Conservation (phyloP, 2,797 vertebrate genomes). For the Todus mexicanus region DNA sequence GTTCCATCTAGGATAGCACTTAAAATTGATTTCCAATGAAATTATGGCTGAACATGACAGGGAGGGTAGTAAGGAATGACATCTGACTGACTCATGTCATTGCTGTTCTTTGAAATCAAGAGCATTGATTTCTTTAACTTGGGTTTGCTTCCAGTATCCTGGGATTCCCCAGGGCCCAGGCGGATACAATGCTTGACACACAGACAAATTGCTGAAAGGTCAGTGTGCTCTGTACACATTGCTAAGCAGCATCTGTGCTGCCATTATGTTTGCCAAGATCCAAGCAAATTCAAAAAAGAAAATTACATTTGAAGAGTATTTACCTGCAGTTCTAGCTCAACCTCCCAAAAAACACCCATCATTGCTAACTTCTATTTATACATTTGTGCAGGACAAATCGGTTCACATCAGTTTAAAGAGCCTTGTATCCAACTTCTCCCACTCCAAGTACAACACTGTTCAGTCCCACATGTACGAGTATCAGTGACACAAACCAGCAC, state of each 20-base stretch:
- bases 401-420: background rate
- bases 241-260: background rate
- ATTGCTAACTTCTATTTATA: background rate
- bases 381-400: background rate
- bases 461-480: background rate
- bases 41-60: background rate
- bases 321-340: background rate
- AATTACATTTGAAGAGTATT: background rate
- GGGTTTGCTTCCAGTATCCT: slow-evolving; percentile 71
- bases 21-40: slow-evolving; percentile 41
- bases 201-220: slow-evolving; percentile 85
- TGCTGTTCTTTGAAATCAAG: slow-evolving; percentile 13
- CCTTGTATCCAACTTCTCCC: background rate
- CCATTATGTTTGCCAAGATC: background rate
- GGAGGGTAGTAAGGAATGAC: background rate
- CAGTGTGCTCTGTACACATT: background rate
- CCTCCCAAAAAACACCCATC: background rate
- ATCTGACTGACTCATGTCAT: background rate
- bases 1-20: background rate
- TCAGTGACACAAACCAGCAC: background rate
- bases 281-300: background rate
- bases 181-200: slow-evolving; percentile 77
- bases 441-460: background rate
- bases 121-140: slow-evolving; percentile 11
- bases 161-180: slow-evolving; percentile 81